phyloP scores from a whole-genome alignment of 2,797 vertebrate genomes.

The Esox masquinongy region DNA sequence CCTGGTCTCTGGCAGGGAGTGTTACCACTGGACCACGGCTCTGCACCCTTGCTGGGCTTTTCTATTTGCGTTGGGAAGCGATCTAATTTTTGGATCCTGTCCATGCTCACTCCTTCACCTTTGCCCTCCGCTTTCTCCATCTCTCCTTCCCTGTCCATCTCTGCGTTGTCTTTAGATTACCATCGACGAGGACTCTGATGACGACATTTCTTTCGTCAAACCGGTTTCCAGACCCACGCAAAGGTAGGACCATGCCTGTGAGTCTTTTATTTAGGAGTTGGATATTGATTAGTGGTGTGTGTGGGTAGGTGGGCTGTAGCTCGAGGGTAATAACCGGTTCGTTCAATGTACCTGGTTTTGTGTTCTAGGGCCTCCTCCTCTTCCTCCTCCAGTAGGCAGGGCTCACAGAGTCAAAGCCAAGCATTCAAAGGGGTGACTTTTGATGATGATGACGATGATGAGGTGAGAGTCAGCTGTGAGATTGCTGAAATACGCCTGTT shows the following conservation, averaged over 20 bases:
- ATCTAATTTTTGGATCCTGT: background rate
- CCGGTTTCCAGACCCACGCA: background rate
- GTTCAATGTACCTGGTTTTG: background rate
- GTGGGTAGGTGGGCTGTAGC: background rate
- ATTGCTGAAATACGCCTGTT: constrained; percentile 18
- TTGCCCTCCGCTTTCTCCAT: background rate
- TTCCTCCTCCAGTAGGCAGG: constrained; percentile 44
- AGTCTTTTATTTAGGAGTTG: background rate
- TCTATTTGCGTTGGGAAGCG: background rate
- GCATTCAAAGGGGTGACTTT: constrained; percentile 67
- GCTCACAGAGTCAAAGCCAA: constrained; percentile 74
- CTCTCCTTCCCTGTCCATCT: background rate
- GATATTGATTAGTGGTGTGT: background rate
- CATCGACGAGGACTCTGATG: constrained; percentile 54
- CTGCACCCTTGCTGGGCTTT: no score
- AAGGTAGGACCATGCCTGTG: background rate
- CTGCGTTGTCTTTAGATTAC: constrained; percentile 26
- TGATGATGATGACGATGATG: constrained; percentile 64
- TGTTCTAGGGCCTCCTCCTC: constrained; percentile 52
- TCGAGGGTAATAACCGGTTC: background rate
- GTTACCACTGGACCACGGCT: no score
- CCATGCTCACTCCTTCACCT: background rate
- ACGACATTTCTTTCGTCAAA: constrained; percentile 14
- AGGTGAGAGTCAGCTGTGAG: constrained; percentile 47
- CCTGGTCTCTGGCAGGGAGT: no score